A percentile compares a stretch with the other conserved stretches of the same genome.
Conservation (phyloP, 2,888 invertebrate genomes). For the Antheraea assamensis region DNA sequence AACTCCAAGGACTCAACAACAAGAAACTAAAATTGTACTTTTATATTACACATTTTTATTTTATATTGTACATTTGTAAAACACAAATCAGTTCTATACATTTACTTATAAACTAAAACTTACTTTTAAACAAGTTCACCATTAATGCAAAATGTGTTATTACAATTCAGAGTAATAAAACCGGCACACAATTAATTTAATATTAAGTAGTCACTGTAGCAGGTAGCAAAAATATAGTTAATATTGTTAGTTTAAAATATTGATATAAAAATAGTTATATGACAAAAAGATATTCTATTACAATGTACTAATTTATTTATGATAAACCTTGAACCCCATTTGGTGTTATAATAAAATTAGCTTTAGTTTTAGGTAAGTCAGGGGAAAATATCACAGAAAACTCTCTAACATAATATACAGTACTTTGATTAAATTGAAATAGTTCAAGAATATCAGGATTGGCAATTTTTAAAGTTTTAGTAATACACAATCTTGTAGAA, state of each 20-base stretch:
- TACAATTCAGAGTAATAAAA: not conserved
- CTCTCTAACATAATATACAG: slow-evolving; percentile 45
- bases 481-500: slow-evolving; percentile 57
- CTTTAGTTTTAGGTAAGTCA: slow-evolving; percentile 51
- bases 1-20: too few relatives aligned
- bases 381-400: slow-evolving; percentile 59
- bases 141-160: not conserved
- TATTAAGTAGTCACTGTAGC: not conserved
- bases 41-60: too few relatives aligned
- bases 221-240: not conserved
- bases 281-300: not conserved
- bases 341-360: slow-evolving; percentile 53
- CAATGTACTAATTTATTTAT: not conserved
- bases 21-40: too few relatives aligned
- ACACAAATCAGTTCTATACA: too few relatives aligned
- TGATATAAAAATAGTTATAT: too few relatives aligned
- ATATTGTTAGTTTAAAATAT: too few relatives aligned
- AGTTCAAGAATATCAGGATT: slow-evolving; percentile 19
- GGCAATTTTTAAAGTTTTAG: slow-evolving; percentile 37
- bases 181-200: not conserved
- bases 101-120: too few relatives aligned
- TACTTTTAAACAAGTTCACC: not conserved
- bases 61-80: too few relatives aligned
- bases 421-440: not conserved
- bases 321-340: slow-evolving; percentile 2